Percentiles rank a stretch among this genome's conserved stretches.
Conservation (phyloP, 2,113 vertebrate species). For the Stomatorhinus ivindoensis region DNA sequence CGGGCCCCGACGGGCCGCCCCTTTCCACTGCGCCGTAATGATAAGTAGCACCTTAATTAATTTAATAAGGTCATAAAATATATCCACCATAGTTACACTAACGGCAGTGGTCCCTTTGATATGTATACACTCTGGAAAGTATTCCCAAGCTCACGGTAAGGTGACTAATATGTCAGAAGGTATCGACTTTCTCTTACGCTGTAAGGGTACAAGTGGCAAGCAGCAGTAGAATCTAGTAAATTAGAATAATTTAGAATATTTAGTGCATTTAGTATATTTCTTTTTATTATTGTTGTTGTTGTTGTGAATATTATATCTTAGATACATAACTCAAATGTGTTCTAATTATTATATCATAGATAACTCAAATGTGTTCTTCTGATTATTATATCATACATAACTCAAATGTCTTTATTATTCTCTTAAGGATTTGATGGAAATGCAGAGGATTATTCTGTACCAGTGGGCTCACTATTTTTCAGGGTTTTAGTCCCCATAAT, state of each 20-base stretch:
- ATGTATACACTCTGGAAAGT: slow-evolving; percentile 31
- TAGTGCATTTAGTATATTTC: not conserved
- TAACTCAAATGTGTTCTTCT: not conserved
- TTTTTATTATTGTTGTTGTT: not conserved
- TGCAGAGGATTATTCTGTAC: not conserved
- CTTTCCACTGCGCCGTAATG: slow-evolving; percentile 37
- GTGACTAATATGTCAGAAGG: not conserved
- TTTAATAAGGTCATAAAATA: slow-evolving; percentile 64
- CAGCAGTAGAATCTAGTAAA: not conserved
- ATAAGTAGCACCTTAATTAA: slow-evolving; percentile 62
- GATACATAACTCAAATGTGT: too few species aligned
- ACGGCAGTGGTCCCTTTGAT: slow-evolving; percentile 39
- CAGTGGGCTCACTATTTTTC: not conserved
- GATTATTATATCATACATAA: not conserved
- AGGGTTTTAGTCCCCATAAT: not conserved
- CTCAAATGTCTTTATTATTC: not conserved
- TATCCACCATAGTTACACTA: slow-evolving; percentile 46
- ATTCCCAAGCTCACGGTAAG: slow-evolving; percentile 26
- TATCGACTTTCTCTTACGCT: not conserved
- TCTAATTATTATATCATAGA: not conserved
- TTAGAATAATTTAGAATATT: not conserved
- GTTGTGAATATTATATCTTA: not conserved
- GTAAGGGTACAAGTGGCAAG: not conserved
- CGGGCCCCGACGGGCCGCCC: slow-evolving; percentile 33
- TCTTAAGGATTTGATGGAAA: not conserved